These are phyloP conservation scores for Megalops cyprinoides DNA, from an alignment of 2,797 vertebrate genomes.

Conservation along the genomic window DNA sequence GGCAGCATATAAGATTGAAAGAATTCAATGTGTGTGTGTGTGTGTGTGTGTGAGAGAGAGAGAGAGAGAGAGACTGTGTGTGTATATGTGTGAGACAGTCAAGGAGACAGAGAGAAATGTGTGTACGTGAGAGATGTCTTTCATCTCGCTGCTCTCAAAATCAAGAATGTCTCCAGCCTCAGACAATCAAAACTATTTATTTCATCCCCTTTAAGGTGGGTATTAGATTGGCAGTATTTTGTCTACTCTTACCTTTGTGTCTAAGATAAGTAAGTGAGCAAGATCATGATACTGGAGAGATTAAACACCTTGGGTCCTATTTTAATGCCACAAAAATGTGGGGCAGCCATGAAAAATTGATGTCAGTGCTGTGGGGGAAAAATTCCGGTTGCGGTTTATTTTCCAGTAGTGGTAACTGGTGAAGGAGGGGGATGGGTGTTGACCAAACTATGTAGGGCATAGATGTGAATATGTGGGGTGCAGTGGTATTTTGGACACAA, in stretches of 20 bases:
- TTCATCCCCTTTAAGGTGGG: conserved; percentile 1
- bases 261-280: neutral
- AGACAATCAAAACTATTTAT: conserved; percentile 7
- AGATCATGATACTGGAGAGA: neutral
- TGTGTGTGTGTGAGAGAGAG: neutral
- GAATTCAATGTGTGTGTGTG: neutral
- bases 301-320: too few species aligned
- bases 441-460: too few species aligned
- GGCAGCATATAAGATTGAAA: neutral
- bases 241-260: neutral
- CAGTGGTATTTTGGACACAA: too few species aligned
- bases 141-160: conserved; percentile 2
- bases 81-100: neutral
- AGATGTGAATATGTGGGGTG: too few species aligned
- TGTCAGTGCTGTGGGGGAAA: too few species aligned
- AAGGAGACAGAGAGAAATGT: neutral
- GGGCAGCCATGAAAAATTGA: too few species aligned
- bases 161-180: conserved; percentile 2
- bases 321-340: too few species aligned
- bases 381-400: too few species aligned
- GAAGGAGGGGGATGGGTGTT: too few species aligned
- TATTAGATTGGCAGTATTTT: neutral
- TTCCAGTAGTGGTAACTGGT: too few species aligned
- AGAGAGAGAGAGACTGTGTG: neutral
- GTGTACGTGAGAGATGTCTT: neutral